Percentiles rank a stretch among this genome's conserved stretches.
Conservation (phyloP, 1,140 invertebrate genomes). For the Araneus ventricosus region DNA sequence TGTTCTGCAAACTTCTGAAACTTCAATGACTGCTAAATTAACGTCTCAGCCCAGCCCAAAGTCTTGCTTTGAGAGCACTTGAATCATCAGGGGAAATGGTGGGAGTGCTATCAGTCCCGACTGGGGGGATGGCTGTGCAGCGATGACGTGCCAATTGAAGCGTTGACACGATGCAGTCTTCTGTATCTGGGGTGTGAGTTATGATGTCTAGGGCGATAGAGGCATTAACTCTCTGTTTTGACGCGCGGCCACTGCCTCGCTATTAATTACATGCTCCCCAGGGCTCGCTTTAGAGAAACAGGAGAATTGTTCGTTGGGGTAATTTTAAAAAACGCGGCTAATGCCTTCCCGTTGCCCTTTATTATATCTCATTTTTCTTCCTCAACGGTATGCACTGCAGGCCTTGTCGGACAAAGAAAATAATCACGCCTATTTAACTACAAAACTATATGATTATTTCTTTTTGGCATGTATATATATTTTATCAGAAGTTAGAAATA, state of each 20-base stretch:
- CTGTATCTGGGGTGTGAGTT: background rate
- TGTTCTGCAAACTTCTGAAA: background rate
- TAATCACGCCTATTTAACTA: too few species aligned
- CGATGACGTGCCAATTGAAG: background rate
- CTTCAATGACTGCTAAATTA: background rate
- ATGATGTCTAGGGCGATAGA: background rate
- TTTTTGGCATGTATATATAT: too few species aligned
- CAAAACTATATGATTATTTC: too few species aligned
- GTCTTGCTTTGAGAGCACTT: background rate
- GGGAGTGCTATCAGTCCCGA: background rate
- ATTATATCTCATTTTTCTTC: background rate
- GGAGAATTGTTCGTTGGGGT: background rate
- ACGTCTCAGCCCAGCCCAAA: background rate
- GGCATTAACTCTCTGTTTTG: background rate
- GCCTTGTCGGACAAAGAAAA: too few species aligned
- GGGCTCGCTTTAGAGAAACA: background rate
- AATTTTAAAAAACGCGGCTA: background rate
- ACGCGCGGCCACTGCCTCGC: background rate
- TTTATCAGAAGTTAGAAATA: too few species aligned
- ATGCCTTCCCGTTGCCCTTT: background rate
- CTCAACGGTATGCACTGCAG: background rate
- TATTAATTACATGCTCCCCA: background rate
- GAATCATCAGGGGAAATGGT: background rate
- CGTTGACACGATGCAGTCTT: background rate
- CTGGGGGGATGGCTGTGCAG: too few species aligned